Evolutionary conservation across 2,888 invertebrate species (phyloP), one percentile per base, ranked within the genome.

Genomic region (Melangyna quadrimaculata): DNA sequence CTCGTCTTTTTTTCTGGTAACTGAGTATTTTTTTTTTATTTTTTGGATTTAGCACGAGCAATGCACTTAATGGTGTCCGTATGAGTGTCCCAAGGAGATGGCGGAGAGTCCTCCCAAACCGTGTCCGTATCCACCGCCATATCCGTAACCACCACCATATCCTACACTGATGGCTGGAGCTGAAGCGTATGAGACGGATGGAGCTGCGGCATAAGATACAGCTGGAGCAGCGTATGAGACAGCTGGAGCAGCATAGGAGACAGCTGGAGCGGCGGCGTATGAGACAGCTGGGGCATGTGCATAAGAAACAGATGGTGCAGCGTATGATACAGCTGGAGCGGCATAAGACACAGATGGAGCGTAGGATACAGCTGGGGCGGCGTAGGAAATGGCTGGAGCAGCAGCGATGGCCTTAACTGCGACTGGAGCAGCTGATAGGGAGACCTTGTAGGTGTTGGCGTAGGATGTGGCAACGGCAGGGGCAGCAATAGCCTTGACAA

Each of bases 131-230:
- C 89, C 87, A 24, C 90, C 88, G 88, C 90, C 90, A 51, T 88
- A 69, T 45, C 79, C 78, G 73, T 83, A 74, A 2, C 87, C 87
- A 35, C 75, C 77, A 69, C 89, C 89, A 32, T 89, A 89, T 24
- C 89, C 89, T 61, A 87, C 80, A 24, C 90, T 90, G 29, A 91
- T 90, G 79, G 91, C 90, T n/a, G 91, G 91, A 9, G 91, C 89
- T 70, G 90, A 89, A 43, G 61, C 24, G 69, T 88, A 89, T 45
- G 89, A 75, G 17, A 72, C 22, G 19, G 88, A 81, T 69, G 89
- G 89, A 45, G 89, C 89, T 74, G 89, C 88, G 45, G 89, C 88
- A 22, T 51, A 69, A 3, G 53, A 51, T 0, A 72, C 29, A 57
- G 88, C 84, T 69, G 89, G 89, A 55, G 89, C 89, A 12, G 65